Evolutionary conservation across 1,140 invertebrate genomes (phyloP).

Genomic region (Hyposmocoma kahamanoa): DNA sequence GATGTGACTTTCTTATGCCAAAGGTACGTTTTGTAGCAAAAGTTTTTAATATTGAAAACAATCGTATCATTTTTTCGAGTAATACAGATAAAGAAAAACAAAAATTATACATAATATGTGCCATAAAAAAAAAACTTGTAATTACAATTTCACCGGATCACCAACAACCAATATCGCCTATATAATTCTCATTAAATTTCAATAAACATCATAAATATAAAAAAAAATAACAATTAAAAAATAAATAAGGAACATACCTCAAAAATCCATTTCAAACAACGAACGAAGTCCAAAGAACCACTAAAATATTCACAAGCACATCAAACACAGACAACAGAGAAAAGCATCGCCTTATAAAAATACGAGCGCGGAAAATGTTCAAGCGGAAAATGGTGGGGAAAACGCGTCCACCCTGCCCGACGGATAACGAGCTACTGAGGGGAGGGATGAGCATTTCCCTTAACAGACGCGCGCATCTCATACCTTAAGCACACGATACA

Average conservation of each 20-base stretch:
- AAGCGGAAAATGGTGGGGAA: conserved; percentile 30
- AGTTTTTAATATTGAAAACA: too few relatives aligned
- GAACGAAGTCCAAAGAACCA: conserved; percentile 37
- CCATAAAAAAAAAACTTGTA: too few relatives aligned
- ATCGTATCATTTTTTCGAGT: too few relatives aligned
- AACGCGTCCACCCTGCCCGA: conserved; percentile 32
- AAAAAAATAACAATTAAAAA: too few relatives aligned
- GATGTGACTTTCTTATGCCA: too few relatives aligned
- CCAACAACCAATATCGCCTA: too few relatives aligned
- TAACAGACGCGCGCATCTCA: conserved; percentile 61
- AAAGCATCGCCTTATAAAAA: conserved; percentile 2
- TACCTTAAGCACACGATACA: conserved; percentile 36
- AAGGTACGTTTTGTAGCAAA: too few relatives aligned
- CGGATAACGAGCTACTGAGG: conserved; percentile 46
- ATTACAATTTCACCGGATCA: too few relatives aligned
- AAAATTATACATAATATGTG: too few relatives aligned
- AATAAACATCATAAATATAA: too few relatives aligned
- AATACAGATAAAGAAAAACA: too few relatives aligned
- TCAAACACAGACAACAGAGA: conserved; percentile 30
- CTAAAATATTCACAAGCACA: conserved; percentile 42
- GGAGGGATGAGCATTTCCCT: conserved; percentile 46
- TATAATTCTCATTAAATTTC: too few relatives aligned
- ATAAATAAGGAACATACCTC: conserved; percentile 41
- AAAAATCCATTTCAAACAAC: conserved; percentile 24
- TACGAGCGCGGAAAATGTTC: conserved; percentile 20